A percentile compares a stretch with the other conserved stretches of the same genome.
Evolutionary conservation across 1,140 invertebrate genomes (phyloP).

Genomic region (Drosophila insularis): DNA sequence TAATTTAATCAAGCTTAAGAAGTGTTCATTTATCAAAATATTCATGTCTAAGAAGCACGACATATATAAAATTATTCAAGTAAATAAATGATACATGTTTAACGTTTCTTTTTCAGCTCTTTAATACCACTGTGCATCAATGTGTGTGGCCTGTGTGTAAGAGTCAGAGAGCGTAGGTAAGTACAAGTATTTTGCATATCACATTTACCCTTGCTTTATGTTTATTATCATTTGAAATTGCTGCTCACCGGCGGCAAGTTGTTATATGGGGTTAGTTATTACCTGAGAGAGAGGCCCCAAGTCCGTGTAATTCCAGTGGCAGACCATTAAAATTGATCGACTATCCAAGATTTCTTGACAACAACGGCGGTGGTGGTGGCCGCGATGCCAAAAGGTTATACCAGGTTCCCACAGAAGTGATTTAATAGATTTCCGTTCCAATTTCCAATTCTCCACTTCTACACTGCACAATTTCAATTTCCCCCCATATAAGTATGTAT

Average conservation of each 20-base stretch:
- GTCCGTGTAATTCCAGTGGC: conserved; percentile 60
- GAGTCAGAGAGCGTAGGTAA: conserved; percentile 3
- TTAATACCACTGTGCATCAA: conserved; percentile 20
- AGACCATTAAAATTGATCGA: conserved; percentile 69
- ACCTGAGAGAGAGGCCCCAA: conserved; percentile 24
- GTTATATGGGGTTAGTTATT: conserved; percentile 10
- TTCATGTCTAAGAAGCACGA: no score
- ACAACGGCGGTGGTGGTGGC: not conserved
- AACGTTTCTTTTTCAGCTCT: no score
- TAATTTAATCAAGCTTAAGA: no score
- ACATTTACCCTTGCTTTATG: conserved; percentile 30
- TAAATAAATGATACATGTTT: no score
- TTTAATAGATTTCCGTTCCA: conserved; percentile 20
- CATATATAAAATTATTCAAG: no score
- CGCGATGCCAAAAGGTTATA: conserved; percentile 8
- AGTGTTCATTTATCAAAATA: no score
- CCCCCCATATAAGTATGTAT: not conserved
- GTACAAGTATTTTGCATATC: conserved; percentile 2
- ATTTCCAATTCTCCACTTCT: conserved; percentile 20
- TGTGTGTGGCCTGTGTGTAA: conserved; percentile 4
- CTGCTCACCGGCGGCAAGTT: conserved; percentile 35
- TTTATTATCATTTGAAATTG: conserved; percentile 61
- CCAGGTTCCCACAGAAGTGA: conserved; percentile 25
- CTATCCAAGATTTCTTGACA: conserved; percentile 57
- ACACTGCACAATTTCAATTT: conserved; percentile 39